Percentiles rank a stretch among this genome's conserved stretches.
Conservation (phyloP, 2,888 invertebrate species). For the Melolontha melolontha region DNA sequence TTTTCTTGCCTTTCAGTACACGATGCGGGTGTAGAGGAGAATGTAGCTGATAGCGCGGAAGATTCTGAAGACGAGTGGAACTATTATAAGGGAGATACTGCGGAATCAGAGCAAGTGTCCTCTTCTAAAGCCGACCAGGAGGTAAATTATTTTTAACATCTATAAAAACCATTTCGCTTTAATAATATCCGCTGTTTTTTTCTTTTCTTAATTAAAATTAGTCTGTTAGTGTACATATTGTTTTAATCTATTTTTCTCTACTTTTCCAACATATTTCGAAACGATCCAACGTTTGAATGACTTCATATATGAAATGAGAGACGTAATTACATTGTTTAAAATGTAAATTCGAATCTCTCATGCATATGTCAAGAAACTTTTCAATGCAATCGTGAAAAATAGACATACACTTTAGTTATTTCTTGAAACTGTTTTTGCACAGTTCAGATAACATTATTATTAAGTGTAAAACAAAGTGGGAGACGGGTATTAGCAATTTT, state of each 20-base stretch:
- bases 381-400: too few relatives aligned
- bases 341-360: too few relatives aligned
- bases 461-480: too few relatives aligned
- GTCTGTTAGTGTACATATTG: background rate
- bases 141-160: conserved; percentile 46
- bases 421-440: background rate
- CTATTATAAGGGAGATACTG: conserved; percentile 78
- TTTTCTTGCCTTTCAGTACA: conserved; percentile 58
- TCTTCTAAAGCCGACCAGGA: conserved; percentile 64
- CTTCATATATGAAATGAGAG: too few relatives aligned
- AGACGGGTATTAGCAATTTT: too few relatives aligned
- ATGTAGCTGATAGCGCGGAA: conserved; percentile 81
- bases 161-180: background rate
- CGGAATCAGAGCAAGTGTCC: conserved; percentile 70
- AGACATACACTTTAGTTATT: background rate
- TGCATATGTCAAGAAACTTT: too few relatives aligned
- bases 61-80: conserved; percentile 92
- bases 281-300: too few relatives aligned
- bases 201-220: background rate
- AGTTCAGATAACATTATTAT: background rate
- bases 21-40: conserved; percentile 72
- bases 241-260: too few relatives aligned
- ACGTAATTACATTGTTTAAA: too few relatives aligned
- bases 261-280: too few relatives aligned
- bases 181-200: too few relatives aligned